Evolutionary conservation across 1,140 invertebrate species (phyloP).

Genomic region (Drosophila jambulina): DNA sequence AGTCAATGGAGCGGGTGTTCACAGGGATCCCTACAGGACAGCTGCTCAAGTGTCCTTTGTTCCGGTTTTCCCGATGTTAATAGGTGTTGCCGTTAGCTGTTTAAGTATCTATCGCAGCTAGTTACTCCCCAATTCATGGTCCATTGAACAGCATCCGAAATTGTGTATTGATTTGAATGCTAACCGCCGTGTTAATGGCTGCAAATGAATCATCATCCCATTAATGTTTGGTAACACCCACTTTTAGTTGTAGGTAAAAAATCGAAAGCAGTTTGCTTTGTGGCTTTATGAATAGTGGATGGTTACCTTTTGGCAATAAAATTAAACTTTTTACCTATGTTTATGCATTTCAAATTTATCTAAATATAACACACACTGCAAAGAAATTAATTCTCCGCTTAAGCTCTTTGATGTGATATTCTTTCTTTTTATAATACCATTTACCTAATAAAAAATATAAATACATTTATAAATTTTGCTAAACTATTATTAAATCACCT

Average conservation of each 20-base stretch:
- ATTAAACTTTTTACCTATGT: background rate
- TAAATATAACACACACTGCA: background rate
- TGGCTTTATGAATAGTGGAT: background rate
- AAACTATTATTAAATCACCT: background rate
- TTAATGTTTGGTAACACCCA: constrained; percentile 24
- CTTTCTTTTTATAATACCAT: background rate
- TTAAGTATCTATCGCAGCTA: background rate
- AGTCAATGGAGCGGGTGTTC: constrained; percentile 47
- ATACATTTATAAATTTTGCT: background rate
- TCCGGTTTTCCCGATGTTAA: constrained; percentile 11
- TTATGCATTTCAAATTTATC: background rate
- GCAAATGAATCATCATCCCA: constrained; percentile 30
- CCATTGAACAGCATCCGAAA: constrained; percentile 58
- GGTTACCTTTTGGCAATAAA: too few relatives aligned
- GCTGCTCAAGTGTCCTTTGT: constrained; percentile 50
- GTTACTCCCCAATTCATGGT: constrained; percentile 64
- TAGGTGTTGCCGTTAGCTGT: constrained; percentile 40
- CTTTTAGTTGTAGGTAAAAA: background rate
- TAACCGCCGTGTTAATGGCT: constrained; percentile 65
- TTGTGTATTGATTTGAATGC: constrained; percentile 28
- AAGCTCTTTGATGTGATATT: background rate
- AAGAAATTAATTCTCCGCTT: background rate
- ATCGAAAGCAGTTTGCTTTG: background rate
- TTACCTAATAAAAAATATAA: background rate
- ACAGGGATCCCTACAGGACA: constrained; percentile 10